phyloP scores from a whole-genome alignment of 2,113 vertebrate species.

The Ophiodon elongatus region DNA sequence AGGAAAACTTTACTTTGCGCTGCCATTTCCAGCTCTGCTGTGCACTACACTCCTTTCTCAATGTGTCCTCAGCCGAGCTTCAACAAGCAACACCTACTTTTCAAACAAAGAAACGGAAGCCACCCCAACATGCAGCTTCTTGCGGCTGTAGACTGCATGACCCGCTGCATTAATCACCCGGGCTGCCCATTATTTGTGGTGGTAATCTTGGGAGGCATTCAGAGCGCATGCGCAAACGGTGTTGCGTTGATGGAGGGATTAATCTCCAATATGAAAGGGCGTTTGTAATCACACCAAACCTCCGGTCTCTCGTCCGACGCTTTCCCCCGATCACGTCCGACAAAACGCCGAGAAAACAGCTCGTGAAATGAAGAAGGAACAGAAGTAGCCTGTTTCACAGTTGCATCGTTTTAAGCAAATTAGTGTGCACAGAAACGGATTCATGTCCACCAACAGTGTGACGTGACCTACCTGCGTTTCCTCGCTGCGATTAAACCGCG shows the following conservation, averaged over 20 bases:
- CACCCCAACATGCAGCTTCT: slow-evolving; percentile 2
- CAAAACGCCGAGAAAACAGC: not conserved
- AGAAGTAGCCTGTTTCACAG: accelerated
- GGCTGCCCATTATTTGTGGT: slow-evolving; percentile 45
- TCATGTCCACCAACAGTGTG: not conserved
- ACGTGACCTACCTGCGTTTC: slow-evolving; percentile 68
- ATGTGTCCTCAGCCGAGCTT: not conserved
- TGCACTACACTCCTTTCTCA: not conserved
- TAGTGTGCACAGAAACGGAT: not conserved
- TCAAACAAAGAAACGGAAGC: not conserved
- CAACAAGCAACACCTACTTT: not conserved
- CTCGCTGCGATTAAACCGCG: slow-evolving; percentile 29
- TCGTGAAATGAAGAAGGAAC: accelerated
- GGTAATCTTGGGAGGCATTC: slow-evolving; percentile 51
- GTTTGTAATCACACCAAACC: not conserved
- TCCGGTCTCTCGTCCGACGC: not conserved
- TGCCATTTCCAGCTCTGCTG: not conserved
- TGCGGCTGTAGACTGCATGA: slow-evolving; percentile 14
- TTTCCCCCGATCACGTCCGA: accelerated
- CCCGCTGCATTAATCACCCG: slow-evolving; percentile 40
- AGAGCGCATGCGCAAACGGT: slow-evolving; percentile 74
- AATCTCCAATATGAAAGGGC: slow-evolving; percentile 44
- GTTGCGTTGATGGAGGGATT: slow-evolving; percentile 44
- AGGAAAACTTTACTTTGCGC: slow-evolving; percentile 4
- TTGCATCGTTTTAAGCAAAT: not conserved